Percentiles rank a stretch among this genome's conserved stretches.
phyloP scores from a whole-genome alignment of 2,888 invertebrate genomes.

The Chironomus tentans region DNA sequence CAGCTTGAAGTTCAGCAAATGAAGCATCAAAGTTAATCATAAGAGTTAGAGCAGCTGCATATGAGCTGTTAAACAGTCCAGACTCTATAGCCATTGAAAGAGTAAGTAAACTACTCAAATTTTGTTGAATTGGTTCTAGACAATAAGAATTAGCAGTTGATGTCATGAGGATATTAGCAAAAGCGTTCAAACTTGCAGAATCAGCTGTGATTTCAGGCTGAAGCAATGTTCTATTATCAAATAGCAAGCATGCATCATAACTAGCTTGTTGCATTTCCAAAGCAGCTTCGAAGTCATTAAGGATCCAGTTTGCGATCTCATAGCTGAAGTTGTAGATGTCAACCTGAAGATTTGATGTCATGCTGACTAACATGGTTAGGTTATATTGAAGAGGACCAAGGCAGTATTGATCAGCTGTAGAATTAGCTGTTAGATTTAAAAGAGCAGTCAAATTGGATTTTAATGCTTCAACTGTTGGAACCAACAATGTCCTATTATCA shows the following conservation, averaged over 20 bases:
- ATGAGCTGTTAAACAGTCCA: not conserved
- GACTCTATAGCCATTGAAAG: not conserved
- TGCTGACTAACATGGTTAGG: not conserved
- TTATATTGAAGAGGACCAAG: not conserved
- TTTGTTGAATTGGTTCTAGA: not conserved
- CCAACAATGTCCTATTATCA: not conserved
- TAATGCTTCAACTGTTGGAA: not conserved
- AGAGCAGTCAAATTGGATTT: not conserved
- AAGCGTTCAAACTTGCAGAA: no score
- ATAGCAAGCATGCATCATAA: not conserved
- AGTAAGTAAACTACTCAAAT: not conserved
- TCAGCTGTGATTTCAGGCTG: not conserved
- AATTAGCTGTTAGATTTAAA: not conserved
- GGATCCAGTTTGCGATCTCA: not conserved
- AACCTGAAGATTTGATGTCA: no score
- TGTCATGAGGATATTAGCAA: not conserved
- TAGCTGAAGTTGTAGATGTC: not conserved
- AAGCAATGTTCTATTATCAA: not conserved
- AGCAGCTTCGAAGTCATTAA: not conserved
- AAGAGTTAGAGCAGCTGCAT: not conserved
- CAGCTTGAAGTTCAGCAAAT: not conserved
- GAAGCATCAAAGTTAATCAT: not conserved
- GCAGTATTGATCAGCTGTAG: not conserved
- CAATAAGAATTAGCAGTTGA: not conserved
- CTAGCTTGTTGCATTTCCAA: not conserved